Evolutionary conservation across 2,797 vertebrate genomes (phyloP), one percentile per base, ranked within the genome.

Genomic region (Halcyon smyrnensis): DNA sequence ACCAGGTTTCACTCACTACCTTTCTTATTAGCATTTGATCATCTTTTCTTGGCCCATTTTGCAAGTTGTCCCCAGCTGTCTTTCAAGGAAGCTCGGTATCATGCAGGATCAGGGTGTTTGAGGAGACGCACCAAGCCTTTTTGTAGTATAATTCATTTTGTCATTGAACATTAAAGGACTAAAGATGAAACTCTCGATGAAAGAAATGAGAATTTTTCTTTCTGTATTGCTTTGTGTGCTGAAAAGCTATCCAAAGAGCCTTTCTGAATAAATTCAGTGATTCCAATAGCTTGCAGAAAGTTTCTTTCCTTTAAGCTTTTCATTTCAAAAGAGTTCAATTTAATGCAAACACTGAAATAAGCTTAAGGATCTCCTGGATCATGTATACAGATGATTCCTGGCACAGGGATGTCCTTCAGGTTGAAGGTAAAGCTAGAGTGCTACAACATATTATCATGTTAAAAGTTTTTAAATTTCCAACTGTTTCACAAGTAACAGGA

Each of bases 171-270:
- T 80, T 94, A 91, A 90, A 95, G 70, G 46, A 77, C 16, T 39
- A 56, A 50, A 93, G 71, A 95, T 92, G 69, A 97, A 97, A 94
- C 69, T 87, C 36, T 68, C 78, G 92, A 93, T 94, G 88, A 96
- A 95, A 97, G 84, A 80, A 94, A 87, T 54, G 30, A 84, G 50
- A 84, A 59, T 63, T 93, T 88, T 95, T 88, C 75, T 64, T 90
- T 71, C 62, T 83, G 15, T 82, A 25, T 80, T 89, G 62, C 85
- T 96, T 95, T 87, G 32, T 90, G 85, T 82, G 77, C 78, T 81
- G 78, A 90, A 95, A 95, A 95, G 69, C 76, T 82, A 69, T 51
- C 71, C 78, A 87, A 95, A 95, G 62, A 89, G n/a, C 27, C 71
- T 92, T 90, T 87, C 81, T 65, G 88, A 95, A 93, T 92, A 89